Evolutionary conservation across 2,888 invertebrate species (phyloP), one percentile per base, ranked within the genome.

Genomic region (Dione juno): DNA sequence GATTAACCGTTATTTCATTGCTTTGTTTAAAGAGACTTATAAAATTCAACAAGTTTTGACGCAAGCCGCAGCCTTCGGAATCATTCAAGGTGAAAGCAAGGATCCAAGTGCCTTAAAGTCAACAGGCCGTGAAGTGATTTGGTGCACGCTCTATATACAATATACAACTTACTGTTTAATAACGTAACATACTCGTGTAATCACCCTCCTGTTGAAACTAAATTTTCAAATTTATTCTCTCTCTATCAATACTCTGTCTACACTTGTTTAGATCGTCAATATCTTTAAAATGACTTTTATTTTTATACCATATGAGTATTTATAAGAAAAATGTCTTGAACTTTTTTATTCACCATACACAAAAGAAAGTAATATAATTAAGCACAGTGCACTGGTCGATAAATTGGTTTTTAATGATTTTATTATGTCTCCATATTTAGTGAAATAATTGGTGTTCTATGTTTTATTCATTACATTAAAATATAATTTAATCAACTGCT

Each of bases 31-130:
- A 48, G 11, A 28, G 5, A 40, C 6, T 9, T 8, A 40, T 45
- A 21, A 71, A 67, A 74, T 69, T 71, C 69, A n/a, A n/a, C n/a
- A n/a, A 72, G 50, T 53, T 52, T 54, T 71, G 74, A 74, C 70
- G 75, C 59, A 69, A 63, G 28, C 66, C 61, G 28, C 35, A 52
- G n/a, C 43, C 66, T 72, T 70, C 67, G 67, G 37, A 67, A 41
- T 16, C 45, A 37, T 40, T 43, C 75, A 71, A 75, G 72, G 69
- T 63, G 57, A 70, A 64, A 67, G 54, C 67, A 67, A 71, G 75
- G 75, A 71, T 45, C 66, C 67, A 69, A 71, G 59, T 63, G 54
- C 67, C 68, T 45, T 52, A 41, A 19, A 66, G 41, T 43, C 61
- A 73, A 71, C 69, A 72, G 72, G 13, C 70, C 71, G 19, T 73